Evolutionary conservation across 2,113 vertebrate species (phyloP), one percentile per base, ranked within the genome.

Genomic region (Ranitomeya imitator): DNA sequence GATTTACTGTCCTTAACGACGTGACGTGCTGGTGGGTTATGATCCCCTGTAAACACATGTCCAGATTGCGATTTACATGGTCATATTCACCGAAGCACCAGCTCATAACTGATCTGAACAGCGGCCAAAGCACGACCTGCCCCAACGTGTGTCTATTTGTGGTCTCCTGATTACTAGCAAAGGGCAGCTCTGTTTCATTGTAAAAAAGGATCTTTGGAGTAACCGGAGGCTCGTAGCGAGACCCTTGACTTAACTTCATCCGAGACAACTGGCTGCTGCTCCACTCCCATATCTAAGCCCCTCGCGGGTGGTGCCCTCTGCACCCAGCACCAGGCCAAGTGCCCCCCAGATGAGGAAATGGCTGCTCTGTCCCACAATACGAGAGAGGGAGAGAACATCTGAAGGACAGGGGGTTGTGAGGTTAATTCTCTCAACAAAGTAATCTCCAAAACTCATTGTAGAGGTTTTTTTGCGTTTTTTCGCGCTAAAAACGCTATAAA

Each of bases 1-100:
- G 61, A 83, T 83, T 83, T 83, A 67, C 81, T 67, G 37, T 67
- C 51, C 61, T 67, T 83, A 51, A 8, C 61, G 15, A 23, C 37
- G 10, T 67, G 60, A 54, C 14, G 61, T 52, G 63, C 61, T 37
- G 45, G n/a, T 13, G 16, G 45, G 21, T 67, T 67, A 51, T 23
- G 52, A 52, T 67, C 61, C 80, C 61, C 13, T 37, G 51, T 67
- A 83, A 83, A 67, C 60, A 83, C 60, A 51, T n/a, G 80, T 14
- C 37, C 26, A 11, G 45, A 19, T 79, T 82, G 59, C 31, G 37
- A 45, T 63, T 82, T 82, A 63, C 57, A 26, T 10, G 19, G 57
- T 81, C 59, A 60, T 60, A 57, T 16, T 26, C n/a, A 31, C 57
- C 3, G 3, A 4, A 63, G 31, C 31, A 83, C 5, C 6, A 9